Conservation (phyloP, 2,113 vertebrate species). For the Felis catus region DNA sequence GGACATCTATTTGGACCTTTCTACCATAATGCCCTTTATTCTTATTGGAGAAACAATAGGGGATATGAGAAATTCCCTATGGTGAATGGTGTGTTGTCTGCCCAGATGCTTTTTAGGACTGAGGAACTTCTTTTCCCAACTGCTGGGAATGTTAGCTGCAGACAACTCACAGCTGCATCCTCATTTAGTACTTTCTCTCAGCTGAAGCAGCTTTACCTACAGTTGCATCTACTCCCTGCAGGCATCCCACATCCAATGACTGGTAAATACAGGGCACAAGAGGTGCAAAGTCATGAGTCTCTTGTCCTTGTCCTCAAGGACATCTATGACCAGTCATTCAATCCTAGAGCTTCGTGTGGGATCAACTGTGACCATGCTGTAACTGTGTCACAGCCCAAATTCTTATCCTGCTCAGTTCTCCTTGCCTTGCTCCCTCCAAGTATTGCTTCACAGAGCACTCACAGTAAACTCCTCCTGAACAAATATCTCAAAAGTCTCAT, state of each 20-base stretch:
- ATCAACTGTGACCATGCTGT: background rate
- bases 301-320: background rate
- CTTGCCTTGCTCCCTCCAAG: background rate
- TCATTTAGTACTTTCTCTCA: background rate
- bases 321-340: background rate
- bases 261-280: background rate
- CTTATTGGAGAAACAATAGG: background rate
- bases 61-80: background rate
- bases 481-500: background rate
- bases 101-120: background rate
- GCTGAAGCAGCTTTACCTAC: background rate
- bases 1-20: background rate
- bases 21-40: background rate
- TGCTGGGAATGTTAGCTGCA: background rate
- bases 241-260: background rate
- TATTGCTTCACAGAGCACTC: background rate
- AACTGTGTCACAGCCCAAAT: background rate
- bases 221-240: background rate
- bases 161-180: background rate
- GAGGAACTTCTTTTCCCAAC: background rate
- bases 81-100: background rate
- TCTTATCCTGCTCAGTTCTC: background rate
- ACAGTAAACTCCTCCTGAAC: background rate
- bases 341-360: background rate
- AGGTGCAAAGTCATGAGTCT: background rate